phyloP scores from a whole-genome alignment of 2,113 vertebrate genomes.

The Podarcis raffonei region DNA sequence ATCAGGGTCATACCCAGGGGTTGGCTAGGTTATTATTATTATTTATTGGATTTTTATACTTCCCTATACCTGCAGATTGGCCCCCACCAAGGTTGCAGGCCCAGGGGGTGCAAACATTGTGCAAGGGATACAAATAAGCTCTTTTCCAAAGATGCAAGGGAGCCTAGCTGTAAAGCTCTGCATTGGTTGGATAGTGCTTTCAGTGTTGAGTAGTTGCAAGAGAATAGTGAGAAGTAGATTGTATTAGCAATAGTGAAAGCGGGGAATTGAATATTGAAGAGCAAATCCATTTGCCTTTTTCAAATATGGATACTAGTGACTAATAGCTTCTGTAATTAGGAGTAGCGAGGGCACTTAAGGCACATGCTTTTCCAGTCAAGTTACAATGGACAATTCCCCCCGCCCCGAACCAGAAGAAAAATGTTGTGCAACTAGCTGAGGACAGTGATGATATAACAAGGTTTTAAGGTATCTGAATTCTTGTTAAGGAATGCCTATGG shows the following conservation, averaged over 20 bases:
- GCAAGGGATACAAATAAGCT: no score
- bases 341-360: constrained; percentile 36
- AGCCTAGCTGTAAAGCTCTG: background rate
- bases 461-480: constrained; percentile 24
- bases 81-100: no score
- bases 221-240: background rate
- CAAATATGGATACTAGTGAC: constrained; percentile 50
- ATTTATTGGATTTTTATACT: no score
- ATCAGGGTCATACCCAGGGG: no score
- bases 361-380: constrained; percentile 52
- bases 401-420: constrained; percentile 33
- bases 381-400: constrained; percentile 6
- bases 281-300: constrained; percentile 31
- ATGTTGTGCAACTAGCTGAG: background rate
- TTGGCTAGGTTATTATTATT: no score
- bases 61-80: no score
- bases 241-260: background rate
- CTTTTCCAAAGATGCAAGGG: no score
- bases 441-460: constrained; percentile 33
- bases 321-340: constrained; percentile 56
- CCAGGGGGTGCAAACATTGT: no score
- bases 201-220: background rate
- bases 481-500: constrained; percentile 29
- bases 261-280: background rate
- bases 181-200: background rate